Base-by-base conservation (phyloP, 2,113 vertebrate genomes). In the Syrrhaptes paradoxus region DNA sequence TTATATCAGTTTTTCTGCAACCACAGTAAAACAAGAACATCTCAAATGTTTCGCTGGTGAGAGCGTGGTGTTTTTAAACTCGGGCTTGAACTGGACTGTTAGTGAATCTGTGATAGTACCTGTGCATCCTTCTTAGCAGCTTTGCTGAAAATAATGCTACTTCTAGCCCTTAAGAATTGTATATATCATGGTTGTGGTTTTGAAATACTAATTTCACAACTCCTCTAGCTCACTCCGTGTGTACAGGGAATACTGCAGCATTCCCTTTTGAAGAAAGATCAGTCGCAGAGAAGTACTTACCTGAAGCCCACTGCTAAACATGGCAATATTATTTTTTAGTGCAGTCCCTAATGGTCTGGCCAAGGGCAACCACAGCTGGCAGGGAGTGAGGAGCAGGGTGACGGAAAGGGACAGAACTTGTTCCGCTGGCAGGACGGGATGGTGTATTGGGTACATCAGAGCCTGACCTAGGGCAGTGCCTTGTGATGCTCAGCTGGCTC, bases 171-270 rank as follows among this genome's bases (percentile, higher is more conserved):
- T 45, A 26, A 41, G 58, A 45, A 17, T 7, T 7, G 0, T 3
- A 19, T 14, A 32, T 61, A 0, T 5, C 5, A 29, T 2, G 5
- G 18, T 19, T 61, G 4, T 49, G 14, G 3, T 25, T 55, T 72
- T 59, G 26, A 57, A 81, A 75, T 19, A 52, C 31, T 18, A 2
- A 59, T 36, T 29, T 26, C 5, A 46, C 26, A 51, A 4, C 20
- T 36, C 22, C 11, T 58, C 5, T 25, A 49, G 34, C 32, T 72
- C 3, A 0, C 1, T 6, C 18, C 36, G 41, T 9, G 13, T 13
- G 34, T 46, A 24, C 7, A 18, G 19, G 7, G 15, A 51, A 5
- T 6, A 10, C 16, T 11, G 15, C 25, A 17, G 14, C 13, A 16
- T 31, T 83, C 43, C 25, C 28, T 78, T 90, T 22, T 26, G 46